phyloP scores from a whole-genome alignment of 2,113 vertebrate species.

The Aphyosemion australe region DNA sequence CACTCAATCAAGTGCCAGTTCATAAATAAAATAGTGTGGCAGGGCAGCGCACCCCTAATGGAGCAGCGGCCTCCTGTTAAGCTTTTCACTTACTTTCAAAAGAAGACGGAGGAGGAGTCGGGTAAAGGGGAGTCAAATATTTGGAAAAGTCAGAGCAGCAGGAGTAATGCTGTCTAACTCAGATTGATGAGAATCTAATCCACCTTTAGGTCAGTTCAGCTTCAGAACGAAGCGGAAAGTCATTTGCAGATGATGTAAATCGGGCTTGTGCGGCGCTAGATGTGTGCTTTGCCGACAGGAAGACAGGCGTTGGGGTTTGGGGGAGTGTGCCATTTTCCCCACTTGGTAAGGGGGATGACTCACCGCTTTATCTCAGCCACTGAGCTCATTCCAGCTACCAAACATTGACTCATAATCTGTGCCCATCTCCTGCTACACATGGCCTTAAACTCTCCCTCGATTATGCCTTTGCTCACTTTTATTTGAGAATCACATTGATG shows the following conservation, averaged over 20 bases:
- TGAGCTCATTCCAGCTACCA: constrained; percentile 51
- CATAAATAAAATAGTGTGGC: constrained; percentile 78
- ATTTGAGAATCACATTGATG: constrained; percentile 13
- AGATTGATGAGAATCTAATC: constrained; percentile 80
- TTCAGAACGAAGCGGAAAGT: constrained; percentile 68
- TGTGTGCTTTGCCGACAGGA: constrained; percentile 53
- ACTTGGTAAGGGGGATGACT: constrained; percentile 72
- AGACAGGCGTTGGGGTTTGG: constrained; percentile 63
- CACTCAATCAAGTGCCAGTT: constrained; percentile 75
- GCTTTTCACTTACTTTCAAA: constrained; percentile 62
- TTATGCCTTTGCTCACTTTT: constrained; percentile 22
- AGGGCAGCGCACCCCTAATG: constrained; percentile 63
- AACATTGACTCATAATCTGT: constrained; percentile 58
- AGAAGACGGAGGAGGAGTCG: constrained; percentile 10
- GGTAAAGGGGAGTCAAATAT: constrained; percentile 28
- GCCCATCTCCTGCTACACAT: constrained; percentile 45
- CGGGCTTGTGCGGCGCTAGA: constrained; percentile 51
- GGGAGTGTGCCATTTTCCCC: constrained; percentile 73
- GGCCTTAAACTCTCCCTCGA: constrained; percentile 36
- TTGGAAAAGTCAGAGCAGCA: constrained; percentile 71
- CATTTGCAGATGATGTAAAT: constrained; percentile 72
- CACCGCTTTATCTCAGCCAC: constrained; percentile 70
- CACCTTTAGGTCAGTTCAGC: constrained; percentile 75
- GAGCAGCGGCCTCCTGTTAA: constrained; percentile 66
- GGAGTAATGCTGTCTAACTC: constrained; percentile 71